phyloP scores from a whole-genome alignment of 2,797 vertebrate genomes.

The Ptychobarbus kaznakovi region DNA sequence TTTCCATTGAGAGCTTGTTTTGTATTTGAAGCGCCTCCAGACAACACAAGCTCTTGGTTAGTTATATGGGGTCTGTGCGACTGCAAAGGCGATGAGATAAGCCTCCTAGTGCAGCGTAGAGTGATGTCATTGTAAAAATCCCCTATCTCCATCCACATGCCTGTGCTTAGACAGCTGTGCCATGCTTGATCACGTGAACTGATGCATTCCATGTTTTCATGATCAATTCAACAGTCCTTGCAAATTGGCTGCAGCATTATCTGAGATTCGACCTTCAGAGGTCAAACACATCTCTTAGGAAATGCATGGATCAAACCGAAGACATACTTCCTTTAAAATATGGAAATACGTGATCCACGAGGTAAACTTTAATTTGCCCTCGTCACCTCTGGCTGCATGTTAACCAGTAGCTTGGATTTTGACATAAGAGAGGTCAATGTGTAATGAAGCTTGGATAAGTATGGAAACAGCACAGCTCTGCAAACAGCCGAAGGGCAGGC shows the following conservation, averaged over 20 bases:
- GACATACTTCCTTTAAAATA: not conserved
- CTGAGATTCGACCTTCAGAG: slow-evolving; percentile 27
- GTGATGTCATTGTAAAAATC: slow-evolving; percentile 38
- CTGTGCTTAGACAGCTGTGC: slow-evolving; percentile 28
- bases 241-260: not conserved
- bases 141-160: slow-evolving; percentile 34
- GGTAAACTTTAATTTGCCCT: slow-evolving; percentile 13
- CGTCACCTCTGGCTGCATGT: slow-evolving; percentile 7
- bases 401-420: slow-evolving; percentile 57
- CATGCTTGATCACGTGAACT: slow-evolving; percentile 14
- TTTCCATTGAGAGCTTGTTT: not conserved
- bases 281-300: not conserved
- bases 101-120: not conserved
- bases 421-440: slow-evolving; percentile 63
- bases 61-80: slow-evolving; percentile 38
- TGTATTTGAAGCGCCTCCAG: slow-evolving; percentile 13
- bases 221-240: slow-evolving; percentile 8
- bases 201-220: slow-evolving; percentile 36
- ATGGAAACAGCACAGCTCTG: slow-evolving; percentile 60
- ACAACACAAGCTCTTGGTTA: slow-evolving; percentile 9
- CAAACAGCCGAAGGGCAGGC: slow-evolving; percentile 74
- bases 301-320: not conserved
- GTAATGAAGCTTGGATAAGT: slow-evolving; percentile 68
- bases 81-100: slow-evolving; percentile 38
- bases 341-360: not conserved